These are phyloP conservation scores for Lichenostomus cassidix DNA, from an alignment of 2,113 vertebrate genomes.

Conservation along the genomic window DNA sequence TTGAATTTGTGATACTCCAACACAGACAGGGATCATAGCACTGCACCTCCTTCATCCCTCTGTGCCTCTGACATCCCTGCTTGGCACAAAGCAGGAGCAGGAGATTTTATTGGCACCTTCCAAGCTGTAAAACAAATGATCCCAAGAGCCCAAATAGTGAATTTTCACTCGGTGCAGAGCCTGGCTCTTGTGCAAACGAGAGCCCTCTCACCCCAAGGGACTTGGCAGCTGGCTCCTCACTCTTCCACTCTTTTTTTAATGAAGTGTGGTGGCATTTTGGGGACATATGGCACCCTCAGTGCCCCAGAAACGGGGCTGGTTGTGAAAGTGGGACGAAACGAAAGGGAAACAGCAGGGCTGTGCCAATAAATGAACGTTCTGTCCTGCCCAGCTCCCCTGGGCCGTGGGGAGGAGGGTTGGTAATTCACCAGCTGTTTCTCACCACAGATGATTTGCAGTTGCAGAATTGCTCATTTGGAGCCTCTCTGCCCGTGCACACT, in stretches of 20 bases:
- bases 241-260: background rate
- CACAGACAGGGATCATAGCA: background rate
- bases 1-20: background rate
- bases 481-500: background rate
- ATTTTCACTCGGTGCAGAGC: background rate
- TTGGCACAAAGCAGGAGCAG: background rate
- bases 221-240: background rate
- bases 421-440: background rate
- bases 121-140: background rate
- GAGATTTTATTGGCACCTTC: background rate
- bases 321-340: background rate
- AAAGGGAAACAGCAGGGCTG: background rate
- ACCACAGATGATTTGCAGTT: background rate
- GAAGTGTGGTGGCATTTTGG: background rate
- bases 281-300: background rate
- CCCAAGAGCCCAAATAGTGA: background rate
- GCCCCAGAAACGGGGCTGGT: background rate
- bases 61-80: background rate
- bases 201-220: background rate
- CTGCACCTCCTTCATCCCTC: background rate
- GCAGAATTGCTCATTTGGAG: background rate
- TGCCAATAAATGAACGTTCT: background rate
- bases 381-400: background rate
- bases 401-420: background rate
- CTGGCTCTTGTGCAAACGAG: background rate